Conservation (phyloP, 2,797 vertebrate genomes). For the Fratercula arctica region DNA sequence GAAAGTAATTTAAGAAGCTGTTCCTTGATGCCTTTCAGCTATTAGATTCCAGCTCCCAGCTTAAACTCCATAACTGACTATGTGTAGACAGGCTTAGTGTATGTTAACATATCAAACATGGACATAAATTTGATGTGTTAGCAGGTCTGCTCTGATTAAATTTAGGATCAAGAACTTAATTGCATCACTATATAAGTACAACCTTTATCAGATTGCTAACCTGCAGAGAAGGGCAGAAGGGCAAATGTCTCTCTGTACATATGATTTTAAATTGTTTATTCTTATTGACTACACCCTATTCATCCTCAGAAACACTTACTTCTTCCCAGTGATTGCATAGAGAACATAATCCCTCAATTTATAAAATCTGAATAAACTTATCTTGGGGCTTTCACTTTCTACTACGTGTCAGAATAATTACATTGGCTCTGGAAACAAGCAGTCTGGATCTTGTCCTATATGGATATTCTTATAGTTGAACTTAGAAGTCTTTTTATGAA, state of each 20-base stretch:
- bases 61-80: neutral
- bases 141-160: slow-evolving; percentile 33
- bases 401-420: neutral
- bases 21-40: neutral
- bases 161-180: slow-evolving; percentile 36
- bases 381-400: neutral
- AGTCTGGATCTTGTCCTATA: neutral
- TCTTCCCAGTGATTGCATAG: neutral
- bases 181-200: neutral
- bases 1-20: slow-evolving; percentile 9
- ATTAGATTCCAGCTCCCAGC: neutral
- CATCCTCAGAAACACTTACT: neutral
- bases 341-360: neutral
- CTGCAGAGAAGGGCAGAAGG: neutral
- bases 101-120: slow-evolving; percentile 42
- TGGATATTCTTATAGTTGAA: neutral
- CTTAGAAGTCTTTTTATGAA: neutral
- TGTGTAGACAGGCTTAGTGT: slow-evolving; percentile 34
- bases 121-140: slow-evolving; percentile 36
- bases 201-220: neutral
- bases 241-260: neutral
- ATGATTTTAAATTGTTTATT: neutral
- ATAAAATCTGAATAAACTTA: neutral
- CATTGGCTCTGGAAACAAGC: neutral
- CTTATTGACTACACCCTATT: neutral